phyloP scores from a whole-genome alignment of 35 echinoderm and acorn worm species.

The Diadema setosum region DNA sequence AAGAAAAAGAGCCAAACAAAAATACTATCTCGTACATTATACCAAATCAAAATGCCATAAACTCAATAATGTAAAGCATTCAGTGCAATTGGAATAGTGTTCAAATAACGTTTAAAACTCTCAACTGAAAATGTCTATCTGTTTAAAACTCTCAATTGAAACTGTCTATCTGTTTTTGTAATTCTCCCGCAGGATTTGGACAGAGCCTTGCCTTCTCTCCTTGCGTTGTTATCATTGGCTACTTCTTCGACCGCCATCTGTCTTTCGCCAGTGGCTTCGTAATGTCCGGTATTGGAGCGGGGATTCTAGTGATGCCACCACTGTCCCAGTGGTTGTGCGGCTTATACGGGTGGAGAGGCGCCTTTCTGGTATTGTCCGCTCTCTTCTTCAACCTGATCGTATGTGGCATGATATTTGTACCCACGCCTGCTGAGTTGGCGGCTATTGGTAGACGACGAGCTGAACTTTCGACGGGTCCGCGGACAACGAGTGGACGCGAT shows the following conservation, averaged over 20 bases:
- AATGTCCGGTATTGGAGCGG: constrained; percentile 13
- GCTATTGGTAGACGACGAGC: neutral
- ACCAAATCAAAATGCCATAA: no score
- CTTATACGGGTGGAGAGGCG: constrained; percentile 13
- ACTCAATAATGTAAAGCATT: no score
- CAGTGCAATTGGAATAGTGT: no score
- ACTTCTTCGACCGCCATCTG: neutral
- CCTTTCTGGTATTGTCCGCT: neutral
- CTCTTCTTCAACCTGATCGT: neutral
- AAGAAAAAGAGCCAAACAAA: no score
- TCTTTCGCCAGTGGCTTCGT: neutral
- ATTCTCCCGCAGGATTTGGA: neutral
- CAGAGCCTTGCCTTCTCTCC: neutral
- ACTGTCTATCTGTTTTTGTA: no score
- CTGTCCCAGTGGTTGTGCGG: neutral
- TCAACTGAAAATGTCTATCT: no score
- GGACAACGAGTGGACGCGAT: neutral
- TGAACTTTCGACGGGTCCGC: neutral
- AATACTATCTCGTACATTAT: no score
- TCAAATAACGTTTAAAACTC: no score
- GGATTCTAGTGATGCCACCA: constrained; percentile 27
- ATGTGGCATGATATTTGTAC: neutral
- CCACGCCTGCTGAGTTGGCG: neutral
- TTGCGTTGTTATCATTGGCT: neutral
- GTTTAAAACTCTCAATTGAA: no score